Evolutionary conservation across 2,888 invertebrate species (phyloP).

Genomic region (Sphaerolaimus hirsutus): DNA sequence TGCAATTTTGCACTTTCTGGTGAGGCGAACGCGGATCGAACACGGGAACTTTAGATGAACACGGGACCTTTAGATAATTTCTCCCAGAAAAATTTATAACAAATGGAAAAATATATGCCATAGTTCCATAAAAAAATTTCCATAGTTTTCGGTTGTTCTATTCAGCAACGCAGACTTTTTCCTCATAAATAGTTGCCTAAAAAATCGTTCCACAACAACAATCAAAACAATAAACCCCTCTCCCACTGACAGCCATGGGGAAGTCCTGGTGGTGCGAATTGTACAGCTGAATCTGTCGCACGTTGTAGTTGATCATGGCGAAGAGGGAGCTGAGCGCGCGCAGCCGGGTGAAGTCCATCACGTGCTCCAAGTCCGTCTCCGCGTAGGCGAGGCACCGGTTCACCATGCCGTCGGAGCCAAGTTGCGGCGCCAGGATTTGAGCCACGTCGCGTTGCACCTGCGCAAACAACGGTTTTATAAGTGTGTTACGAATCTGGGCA

Average conservation of each 20-base stretch:
- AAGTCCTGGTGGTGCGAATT: constrained; percentile 82
- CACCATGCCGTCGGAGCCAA: constrained; percentile 74
- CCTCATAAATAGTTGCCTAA: too few species aligned
- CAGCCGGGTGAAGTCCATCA: constrained; percentile 96
- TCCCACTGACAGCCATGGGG: constrained; percentile 39
- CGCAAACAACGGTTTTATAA: background rate
- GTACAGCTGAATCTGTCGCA: constrained; percentile 56
- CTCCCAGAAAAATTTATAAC: too few species aligned
- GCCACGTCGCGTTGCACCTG: constrained; percentile 69
- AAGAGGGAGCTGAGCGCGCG: constrained; percentile 80
- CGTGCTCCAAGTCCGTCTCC: constrained; percentile 57
- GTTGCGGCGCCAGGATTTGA: constrained; percentile 53
- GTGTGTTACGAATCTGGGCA: too few species aligned
- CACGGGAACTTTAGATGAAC: too few species aligned
- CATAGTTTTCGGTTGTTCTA: too few species aligned
- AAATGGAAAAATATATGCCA: too few species aligned
- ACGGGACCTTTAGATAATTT: too few species aligned
- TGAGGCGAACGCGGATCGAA: too few species aligned
- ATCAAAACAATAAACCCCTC: too few species aligned
- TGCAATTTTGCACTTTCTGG: too few species aligned
- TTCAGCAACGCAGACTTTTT: too few species aligned
- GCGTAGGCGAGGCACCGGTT: constrained; percentile 74
- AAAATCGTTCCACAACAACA: background rate
- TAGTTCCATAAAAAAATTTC: too few species aligned
- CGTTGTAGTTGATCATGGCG: constrained; percentile 85